Percentiles rank a stretch among this genome's conserved stretches.
phyloP scores from a whole-genome alignment of 2,113 vertebrate genomes.

The Tupaia tana region DNA sequence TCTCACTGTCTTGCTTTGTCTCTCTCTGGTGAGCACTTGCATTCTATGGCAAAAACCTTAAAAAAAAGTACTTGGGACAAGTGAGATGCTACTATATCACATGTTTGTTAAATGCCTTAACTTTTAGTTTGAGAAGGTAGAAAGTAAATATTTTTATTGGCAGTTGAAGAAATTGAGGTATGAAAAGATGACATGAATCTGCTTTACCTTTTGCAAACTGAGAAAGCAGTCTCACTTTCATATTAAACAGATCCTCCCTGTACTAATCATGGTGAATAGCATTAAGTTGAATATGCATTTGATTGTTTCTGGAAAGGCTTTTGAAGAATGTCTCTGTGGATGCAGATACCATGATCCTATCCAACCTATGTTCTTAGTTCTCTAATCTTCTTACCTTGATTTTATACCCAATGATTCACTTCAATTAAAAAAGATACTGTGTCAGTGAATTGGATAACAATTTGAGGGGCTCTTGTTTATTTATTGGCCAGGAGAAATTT shows the following conservation, averaged over 20 bases:
- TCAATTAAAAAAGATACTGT: conserved; percentile 66
- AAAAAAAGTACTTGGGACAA: not conserved
- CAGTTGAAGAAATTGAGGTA: not conserved
- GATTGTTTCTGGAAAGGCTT: conserved; percentile 9
- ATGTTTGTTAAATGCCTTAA: not conserved
- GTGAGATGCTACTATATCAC: not conserved
- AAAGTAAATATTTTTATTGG: not conserved
- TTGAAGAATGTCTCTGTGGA: not conserved
- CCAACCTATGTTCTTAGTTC: not conserved
- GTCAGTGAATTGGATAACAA: conserved; percentile 30
- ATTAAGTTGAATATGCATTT: conserved; percentile 24
- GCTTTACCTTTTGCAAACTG: not conserved
- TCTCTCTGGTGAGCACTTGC: no score
- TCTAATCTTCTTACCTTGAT: conserved; percentile 17
- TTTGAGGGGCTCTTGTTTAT: conserved; percentile 50
- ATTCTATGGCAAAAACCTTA: no score
- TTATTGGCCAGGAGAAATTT: conserved; percentile 61
- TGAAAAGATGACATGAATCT: not conserved
- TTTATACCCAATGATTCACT: conserved; percentile 24
- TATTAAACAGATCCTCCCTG: not conserved
- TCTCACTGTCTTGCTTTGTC: no score
- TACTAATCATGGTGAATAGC: not conserved
- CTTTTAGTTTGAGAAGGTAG: not conserved
- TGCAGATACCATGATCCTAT: not conserved
- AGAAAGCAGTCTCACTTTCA: not conserved